Evolutionary conservation across 1,140 invertebrate genomes (phyloP).

Genomic region (Tribolium madens): DNA sequence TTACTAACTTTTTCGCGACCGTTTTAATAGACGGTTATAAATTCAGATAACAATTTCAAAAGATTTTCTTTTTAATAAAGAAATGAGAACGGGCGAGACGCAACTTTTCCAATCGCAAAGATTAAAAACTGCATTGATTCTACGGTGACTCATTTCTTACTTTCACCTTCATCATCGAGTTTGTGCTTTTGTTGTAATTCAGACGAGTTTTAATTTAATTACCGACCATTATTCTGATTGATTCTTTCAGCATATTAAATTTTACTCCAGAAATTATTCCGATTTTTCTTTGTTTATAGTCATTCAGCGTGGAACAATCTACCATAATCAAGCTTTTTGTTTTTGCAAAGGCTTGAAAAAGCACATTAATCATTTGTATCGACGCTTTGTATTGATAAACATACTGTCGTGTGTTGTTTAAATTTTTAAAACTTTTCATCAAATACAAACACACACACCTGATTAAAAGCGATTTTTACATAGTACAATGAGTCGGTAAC

Average conservation of each 20-base stretch:
- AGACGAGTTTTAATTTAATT: background rate
- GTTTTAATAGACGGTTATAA: slow-evolving; percentile 47
- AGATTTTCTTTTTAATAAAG: slow-evolving; percentile 46
- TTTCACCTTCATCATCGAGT: background rate
- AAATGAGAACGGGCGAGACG: slow-evolving; percentile 13
- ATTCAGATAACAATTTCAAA: slow-evolving; percentile 49
- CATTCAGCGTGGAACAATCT: background rate
- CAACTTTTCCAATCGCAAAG: slow-evolving; percentile 5
- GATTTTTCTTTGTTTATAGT: background rate
- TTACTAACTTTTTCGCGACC: slow-evolving; percentile 44
- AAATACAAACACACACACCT: too few species aligned
- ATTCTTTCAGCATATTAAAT: background rate
- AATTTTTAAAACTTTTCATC: too few species aligned
- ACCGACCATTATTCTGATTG: background rate
- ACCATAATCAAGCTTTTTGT: too few species aligned
- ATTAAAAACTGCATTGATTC: slow-evolving; percentile 23
- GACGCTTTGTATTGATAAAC: too few species aligned
- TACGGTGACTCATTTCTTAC: background rate
- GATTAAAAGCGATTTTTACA: background rate
- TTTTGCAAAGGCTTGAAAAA: too few species aligned
- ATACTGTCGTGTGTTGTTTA: too few species aligned
- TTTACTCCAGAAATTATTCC: background rate
- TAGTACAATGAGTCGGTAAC: background rate
- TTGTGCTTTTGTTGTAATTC: background rate
- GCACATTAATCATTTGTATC: too few species aligned